Base-by-base conservation (phyloP, 2,888 invertebrate genomes). In the Parnassius smintheus region DNA sequence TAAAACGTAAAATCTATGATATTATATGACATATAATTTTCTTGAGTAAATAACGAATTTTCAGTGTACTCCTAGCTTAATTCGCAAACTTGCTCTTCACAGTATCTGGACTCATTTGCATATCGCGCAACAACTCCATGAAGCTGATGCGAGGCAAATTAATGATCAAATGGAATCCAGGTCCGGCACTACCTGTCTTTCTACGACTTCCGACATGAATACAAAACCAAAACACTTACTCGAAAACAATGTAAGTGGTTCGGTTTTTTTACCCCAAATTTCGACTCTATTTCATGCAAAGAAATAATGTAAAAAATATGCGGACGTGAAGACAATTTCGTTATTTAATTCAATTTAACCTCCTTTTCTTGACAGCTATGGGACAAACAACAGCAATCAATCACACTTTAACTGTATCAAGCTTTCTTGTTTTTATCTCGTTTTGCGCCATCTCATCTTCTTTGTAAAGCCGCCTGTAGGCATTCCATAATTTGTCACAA, bases 401-500 rank as follows among this genome's bases (percentile, higher is more conserved):
- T 91, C 91, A 90, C 82, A 86, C 78, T 88, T 90, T 87, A 91
- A 89, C 84, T 88, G 86, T 90, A 88, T 84, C 88, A 83, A 76
- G 84, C 81, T 88, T 88, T 63, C 60, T 56, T 51, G 56, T 64
- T 82, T 75, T 82, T 73, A 68, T 72, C 69, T 65, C 67, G 70
- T 74, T 78, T 80, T 80, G 74, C 75, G 69, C 75, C 79, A 68
- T 69, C 76, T 73, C 73, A 61, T 65, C 75, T 81, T 80, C 60
- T 82, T 80, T 74, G 77, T 76, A 72, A 80, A 72, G 76, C 85
- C 85, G 83, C 81, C 74, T 76, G 76, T 76, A 76, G 72, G 76
- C 72, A 75, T 74, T 76, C 75, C 75, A 80, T 80, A 85, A 88
- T 88, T 88, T 86, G 87, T 87, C 86, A 86, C 80, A 81, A 75